These are phyloP conservation scores for Xestia ashworthii DNA, from an alignment of 2,888 invertebrate species.

Conservation along the genomic window DNA sequence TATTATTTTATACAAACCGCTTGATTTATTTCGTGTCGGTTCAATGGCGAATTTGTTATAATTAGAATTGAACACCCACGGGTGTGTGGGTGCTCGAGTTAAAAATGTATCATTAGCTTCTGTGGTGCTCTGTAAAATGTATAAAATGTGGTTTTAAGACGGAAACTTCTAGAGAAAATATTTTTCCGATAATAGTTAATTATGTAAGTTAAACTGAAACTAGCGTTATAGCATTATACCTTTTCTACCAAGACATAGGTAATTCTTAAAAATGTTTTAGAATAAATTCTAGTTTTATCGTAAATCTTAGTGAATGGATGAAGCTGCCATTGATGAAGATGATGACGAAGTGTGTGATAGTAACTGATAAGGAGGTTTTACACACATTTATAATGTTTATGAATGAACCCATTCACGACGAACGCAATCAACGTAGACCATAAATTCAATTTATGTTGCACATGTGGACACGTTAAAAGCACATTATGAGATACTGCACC, in stretches of 20 bases:
- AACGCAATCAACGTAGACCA: neutral
- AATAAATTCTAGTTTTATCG: neutral
- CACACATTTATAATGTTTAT: neutral
- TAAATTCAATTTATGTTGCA: constrained; percentile 3
- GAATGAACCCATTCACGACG: constrained; percentile 7
- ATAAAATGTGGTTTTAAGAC: neutral
- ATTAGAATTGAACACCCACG: constrained; percentile 64
- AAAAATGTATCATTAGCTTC: constrained; percentile 53
- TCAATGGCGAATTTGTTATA: constrained; percentile 65
- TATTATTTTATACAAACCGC: constrained; percentile 72
- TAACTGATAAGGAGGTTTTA: neutral
- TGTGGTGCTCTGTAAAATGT: constrained; percentile 21
- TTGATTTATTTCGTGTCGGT: constrained; percentile 63
- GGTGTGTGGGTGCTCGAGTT: constrained; percentile 45
- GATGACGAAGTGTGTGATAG: neutral
- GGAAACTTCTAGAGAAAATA: neutral
- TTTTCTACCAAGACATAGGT: neutral
- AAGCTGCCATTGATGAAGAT: neutral
- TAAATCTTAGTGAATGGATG: neutral
- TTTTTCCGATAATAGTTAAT: neutral
- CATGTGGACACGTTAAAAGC: neutral
- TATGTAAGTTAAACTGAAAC: neutral
- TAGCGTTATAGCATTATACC: neutral
- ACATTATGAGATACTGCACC: neutral
- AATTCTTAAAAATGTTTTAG: neutral